These are phyloP conservation scores for Molossus molossus DNA, from an alignment of 2,797 vertebrate species.

Conservation along the genomic window DNA sequence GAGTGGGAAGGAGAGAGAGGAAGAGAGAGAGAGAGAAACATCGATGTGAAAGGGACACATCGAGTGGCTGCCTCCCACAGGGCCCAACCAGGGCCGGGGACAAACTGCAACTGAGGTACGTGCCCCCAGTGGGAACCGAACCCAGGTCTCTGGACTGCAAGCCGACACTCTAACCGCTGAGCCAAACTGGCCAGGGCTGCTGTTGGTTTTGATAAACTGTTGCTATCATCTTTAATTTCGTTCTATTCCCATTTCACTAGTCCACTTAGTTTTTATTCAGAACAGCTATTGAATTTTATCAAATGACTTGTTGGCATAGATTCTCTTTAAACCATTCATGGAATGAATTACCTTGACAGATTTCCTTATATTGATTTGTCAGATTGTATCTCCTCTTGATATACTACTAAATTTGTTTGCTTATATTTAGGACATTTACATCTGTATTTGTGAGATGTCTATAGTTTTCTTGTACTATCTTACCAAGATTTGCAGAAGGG, in stretches of 20 bases:
- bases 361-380: background rate
- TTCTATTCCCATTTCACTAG: background rate
- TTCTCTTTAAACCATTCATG: background rate
- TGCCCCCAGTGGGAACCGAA: too few species aligned
- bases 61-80: too few species aligned
- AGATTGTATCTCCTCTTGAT: background rate
- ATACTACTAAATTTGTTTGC: background rate
- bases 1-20: too few species aligned
- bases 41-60: too few species aligned
- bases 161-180: too few species aligned
- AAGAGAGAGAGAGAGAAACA: too few species aligned
- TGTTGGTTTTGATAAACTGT: conserved; percentile 1
- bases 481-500: background rate
- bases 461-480: conserved; percentile 22
- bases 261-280: conserved; percentile 33
- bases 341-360: background rate
- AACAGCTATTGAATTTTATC: background rate
- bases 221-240: conserved; percentile 6
- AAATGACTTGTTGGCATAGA: background rate
- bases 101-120: too few species aligned
- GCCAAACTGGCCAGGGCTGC: background rate
- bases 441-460: background rate
- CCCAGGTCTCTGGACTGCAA: too few species aligned
- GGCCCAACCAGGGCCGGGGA: too few species aligned
- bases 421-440: background rate